These are phyloP conservation scores for Lagopus muta DNA, from an alignment of 2,113 vertebrate genomes.

Conservation along the genomic window DNA sequence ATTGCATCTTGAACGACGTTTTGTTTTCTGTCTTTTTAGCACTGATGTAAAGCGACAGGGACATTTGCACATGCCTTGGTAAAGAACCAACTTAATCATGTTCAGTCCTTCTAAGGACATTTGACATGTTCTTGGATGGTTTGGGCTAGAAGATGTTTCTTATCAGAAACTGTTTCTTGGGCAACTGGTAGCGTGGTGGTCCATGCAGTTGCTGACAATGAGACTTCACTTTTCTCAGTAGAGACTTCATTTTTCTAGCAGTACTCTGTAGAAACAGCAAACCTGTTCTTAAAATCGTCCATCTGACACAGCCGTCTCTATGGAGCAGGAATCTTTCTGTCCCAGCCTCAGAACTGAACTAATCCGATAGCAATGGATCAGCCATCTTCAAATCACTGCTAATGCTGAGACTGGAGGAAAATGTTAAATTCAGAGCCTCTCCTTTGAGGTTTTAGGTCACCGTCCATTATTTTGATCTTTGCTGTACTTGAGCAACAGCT, in stretches of 20 bases:
- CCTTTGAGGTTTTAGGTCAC: background rate
- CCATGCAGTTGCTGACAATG: rapidly evolving
- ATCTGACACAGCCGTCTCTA: rapidly evolving
- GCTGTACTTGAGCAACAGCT: background rate
- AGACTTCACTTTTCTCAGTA: too few species aligned
- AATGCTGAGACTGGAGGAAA: background rate
- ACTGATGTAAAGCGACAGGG: background rate
- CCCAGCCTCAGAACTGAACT: background rate
- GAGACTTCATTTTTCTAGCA: background rate
- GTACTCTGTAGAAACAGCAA: background rate
- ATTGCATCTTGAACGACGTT: too few species aligned
- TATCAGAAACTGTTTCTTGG: too few species aligned
- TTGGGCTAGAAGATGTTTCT: background rate
- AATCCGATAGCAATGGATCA: rapidly evolving
- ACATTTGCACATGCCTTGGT: rapidly evolving
- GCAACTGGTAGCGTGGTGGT: rapidly evolving
- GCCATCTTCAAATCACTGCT: background rate
- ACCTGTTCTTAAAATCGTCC: rapidly evolving
- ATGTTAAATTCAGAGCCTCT: background rate
- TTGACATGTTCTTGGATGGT: rapidly evolving
- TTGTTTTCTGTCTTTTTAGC: background rate
- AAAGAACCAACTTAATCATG: rapidly evolving
- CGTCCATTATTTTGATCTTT: background rate
- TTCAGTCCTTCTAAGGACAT: background rate
- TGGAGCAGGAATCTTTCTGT: background rate